Conservation (phyloP, 2,797 vertebrate genomes). For the Thamnophis elegans region DNA sequence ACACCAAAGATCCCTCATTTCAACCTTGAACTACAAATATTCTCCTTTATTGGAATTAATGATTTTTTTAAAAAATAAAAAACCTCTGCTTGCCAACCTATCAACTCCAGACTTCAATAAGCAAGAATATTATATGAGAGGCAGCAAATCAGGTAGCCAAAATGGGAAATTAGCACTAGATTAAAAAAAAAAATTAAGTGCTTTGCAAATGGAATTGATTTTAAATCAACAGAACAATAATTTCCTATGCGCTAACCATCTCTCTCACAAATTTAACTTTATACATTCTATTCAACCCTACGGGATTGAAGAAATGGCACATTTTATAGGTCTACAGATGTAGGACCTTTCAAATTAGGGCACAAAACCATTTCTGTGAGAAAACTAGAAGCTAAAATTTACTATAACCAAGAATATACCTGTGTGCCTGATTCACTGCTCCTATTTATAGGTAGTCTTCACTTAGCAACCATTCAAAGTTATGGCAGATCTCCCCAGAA, state of each 20-base stretch:
- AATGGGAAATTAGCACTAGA: neutral
- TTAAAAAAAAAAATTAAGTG: neutral
- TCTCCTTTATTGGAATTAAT: neutral
- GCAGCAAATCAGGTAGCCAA: neutral
- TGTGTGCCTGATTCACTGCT: neutral
- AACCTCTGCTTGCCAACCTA: neutral
- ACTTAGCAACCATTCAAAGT: neutral
- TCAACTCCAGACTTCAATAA: neutral
- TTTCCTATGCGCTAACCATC: neutral
- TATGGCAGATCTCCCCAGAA: neutral
- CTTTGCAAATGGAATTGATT: neutral
- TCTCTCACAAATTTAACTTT: neutral
- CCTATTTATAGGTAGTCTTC: neutral
- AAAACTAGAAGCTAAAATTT: neutral
- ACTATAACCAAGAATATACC: neutral
- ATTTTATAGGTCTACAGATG: neutral
- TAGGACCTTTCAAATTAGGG: neutral
- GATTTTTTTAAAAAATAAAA: neutral
- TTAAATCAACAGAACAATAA: neutral
- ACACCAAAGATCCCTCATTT: neutral
- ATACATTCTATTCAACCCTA: neutral
- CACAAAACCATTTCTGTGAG: neutral
- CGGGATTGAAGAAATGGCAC: neutral
- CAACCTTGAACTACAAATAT: neutral
- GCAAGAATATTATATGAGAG: neutral